These are phyloP conservation scores for Xenopus petersii DNA, from an alignment of 2,797 vertebrate species.

Conservation along the genomic window DNA sequence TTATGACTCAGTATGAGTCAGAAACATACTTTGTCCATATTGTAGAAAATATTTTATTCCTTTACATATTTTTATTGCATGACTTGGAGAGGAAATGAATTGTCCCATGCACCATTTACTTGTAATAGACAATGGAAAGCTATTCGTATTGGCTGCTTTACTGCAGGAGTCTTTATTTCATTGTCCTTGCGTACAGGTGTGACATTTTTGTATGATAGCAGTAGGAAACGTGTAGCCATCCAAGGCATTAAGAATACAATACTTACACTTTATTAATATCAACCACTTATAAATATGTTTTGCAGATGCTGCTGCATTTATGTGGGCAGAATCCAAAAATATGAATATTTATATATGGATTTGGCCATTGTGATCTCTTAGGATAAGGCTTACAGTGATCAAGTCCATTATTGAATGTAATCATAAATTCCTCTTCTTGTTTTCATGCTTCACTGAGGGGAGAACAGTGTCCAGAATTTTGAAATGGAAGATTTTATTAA, in stretches of 20 bases:
- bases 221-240: too few species aligned
- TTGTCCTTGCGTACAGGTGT: too few species aligned
- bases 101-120: too few species aligned
- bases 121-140: too few species aligned
- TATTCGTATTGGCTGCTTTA: too few species aligned
- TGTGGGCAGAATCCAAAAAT: conserved; percentile 4
- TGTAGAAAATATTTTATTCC: too few species aligned
- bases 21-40: too few species aligned
- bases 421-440: conserved; percentile 21
- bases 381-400: neutral
- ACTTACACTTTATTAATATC: conserved; percentile 1
- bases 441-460: conserved; percentile 2
- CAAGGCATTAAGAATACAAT: conserved; percentile 12
- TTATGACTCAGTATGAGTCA: too few species aligned
- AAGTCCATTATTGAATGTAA: neutral
- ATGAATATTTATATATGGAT: neutral
- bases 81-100: too few species aligned
- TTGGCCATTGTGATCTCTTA: conserved; percentile 7
- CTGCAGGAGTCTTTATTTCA: too few species aligned
- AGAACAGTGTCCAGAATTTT: conserved; percentile 3
- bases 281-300: conserved; percentile 7
- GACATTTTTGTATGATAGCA: too few species aligned
- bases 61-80: too few species aligned
- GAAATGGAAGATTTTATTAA: conserved; percentile 16
- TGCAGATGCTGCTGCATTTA: conserved; percentile 11